These are phyloP conservation scores for Poecile atricapillus DNA, from an alignment of 2,113 vertebrate species.

Conservation along the genomic window DNA sequence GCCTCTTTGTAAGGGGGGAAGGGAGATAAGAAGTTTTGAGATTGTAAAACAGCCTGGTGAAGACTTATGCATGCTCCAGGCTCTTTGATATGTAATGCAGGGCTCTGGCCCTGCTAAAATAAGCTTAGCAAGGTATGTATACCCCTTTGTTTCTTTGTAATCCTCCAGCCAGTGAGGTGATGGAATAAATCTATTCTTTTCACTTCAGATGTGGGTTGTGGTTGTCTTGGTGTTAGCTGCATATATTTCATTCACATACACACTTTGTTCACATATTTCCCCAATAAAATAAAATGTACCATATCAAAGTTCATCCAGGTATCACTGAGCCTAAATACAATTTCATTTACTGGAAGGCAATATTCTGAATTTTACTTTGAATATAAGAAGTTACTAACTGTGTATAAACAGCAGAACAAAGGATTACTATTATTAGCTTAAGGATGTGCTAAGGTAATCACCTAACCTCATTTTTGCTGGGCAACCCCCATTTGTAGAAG, in stretches of 20 bases:
- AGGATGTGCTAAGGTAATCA: background rate
- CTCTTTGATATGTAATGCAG: background rate
- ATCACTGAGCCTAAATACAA: background rate
- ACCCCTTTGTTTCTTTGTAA: background rate
- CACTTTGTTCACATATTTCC: background rate
- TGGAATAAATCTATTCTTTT: background rate
- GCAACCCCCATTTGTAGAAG: background rate
- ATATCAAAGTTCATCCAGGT: background rate
- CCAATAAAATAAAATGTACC: background rate
- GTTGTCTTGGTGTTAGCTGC: background rate
- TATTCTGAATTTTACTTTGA: background rate
- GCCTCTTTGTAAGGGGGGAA: background rate
- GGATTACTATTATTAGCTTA: background rate
- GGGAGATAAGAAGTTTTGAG: background rate
- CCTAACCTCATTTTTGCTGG: background rate
- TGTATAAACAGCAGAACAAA: background rate
- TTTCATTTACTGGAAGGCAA: background rate
- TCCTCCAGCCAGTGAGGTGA: background rate
- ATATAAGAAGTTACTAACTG: background rate
- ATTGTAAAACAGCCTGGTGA: background rate
- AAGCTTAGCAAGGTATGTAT: background rate
- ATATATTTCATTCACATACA: background rate
- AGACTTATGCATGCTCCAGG: background rate
- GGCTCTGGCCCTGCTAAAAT: background rate
- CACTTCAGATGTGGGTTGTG: background rate